Evolutionary conservation across 2,888 invertebrate species (phyloP), one percentile per base, ranked within the genome.

Genomic region (Allacma fusca): DNA sequence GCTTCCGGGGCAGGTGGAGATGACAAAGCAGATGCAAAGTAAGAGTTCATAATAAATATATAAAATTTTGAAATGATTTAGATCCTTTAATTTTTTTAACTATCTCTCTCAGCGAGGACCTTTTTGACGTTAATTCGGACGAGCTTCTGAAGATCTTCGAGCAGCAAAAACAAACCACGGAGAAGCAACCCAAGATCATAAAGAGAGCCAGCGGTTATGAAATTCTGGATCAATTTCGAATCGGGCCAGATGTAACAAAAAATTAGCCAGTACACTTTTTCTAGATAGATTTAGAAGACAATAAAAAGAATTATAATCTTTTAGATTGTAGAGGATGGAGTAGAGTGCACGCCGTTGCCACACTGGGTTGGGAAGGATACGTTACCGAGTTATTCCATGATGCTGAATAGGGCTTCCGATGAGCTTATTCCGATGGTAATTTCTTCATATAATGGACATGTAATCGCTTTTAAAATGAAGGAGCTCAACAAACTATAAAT

Each of bases 321-420:
- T 40, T 21, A 83, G 83, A 81, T 80, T 40, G 76, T 83, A 24
- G 82, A 81, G 34, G 82, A 81, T 1, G 79, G 79, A 50, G 74
- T 81, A 19, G 84, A 84, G 64, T 81, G 83, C 59, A 84, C 84
- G 19, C 84, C 84, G 5, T 24, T 81, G 5, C 82, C 83, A 0
- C 69, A 81, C 1, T 84, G 81, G 81, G 73, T 78, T 44, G 78
- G 78, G 40, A 69, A 68, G 0, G 76, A 81, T 26, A 79, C 79
- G 1, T 24, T 81, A 0, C 43, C 79, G n/a, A 79, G 82, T 59
- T 82, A 77, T 28, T 79, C 79, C 26, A 43, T 24, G 9, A 77
- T 82, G 23, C 26, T 81, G 12, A 79, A 80, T 9, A 78, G 77
- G 75, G 73, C 78, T 16, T 81, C 82, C 16, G 78, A 77, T 7